A percentile compares a stretch with the other conserved stretches of the same genome.
Conservation (phyloP, 1,140 invertebrate genomes). For the Bombus difficillimus region DNA sequence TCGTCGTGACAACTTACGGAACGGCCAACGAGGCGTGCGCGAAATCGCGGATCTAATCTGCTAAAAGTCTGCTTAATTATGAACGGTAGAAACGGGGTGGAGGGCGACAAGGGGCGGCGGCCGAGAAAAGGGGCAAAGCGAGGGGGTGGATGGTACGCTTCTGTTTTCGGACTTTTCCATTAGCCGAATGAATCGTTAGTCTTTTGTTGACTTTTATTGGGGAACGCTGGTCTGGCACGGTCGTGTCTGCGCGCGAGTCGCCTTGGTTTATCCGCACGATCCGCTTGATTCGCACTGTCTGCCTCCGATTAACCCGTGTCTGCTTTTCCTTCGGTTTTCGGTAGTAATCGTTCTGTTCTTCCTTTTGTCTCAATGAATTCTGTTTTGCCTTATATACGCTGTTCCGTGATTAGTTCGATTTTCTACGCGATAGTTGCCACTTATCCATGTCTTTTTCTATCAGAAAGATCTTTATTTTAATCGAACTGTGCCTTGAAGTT, state of each 20-base stretch:
- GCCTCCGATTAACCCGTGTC: conserved; percentile 17
- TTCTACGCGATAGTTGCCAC: too few species aligned
- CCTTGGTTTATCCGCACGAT: conserved; percentile 25
- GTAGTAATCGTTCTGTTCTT: neutral
- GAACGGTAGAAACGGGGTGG: conserved; percentile 70
- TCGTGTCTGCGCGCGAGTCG: conserved; percentile 52
- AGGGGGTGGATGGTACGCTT: conserved; percentile 69
- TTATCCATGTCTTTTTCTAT: too few species aligned
- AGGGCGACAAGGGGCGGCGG: conserved; percentile 45
- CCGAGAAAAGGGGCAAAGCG: conserved; percentile 63
- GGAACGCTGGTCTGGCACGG: conserved; percentile 67
- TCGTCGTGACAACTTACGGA: conserved; percentile 49
- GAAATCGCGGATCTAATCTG: conserved; percentile 78
- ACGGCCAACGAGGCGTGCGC: conserved; percentile 23
- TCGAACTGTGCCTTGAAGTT: too few species aligned
- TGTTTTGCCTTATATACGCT: neutral
- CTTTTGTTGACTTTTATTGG: conserved; percentile 84
- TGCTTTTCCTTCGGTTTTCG: neutral
- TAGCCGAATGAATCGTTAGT: conserved; percentile 83
- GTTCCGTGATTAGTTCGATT: too few species aligned
- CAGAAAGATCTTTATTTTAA: too few species aligned
- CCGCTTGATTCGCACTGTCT: conserved; percentile 29
- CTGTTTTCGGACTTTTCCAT: conserved; percentile 84
- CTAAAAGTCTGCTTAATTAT: conserved; percentile 83
- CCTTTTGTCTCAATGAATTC: neutral